Percentiles rank a stretch among this genome's conserved stretches.
Evolutionary conservation across 2,888 invertebrate genomes (phyloP).

Genomic region (Leptothorax acervorum): DNA sequence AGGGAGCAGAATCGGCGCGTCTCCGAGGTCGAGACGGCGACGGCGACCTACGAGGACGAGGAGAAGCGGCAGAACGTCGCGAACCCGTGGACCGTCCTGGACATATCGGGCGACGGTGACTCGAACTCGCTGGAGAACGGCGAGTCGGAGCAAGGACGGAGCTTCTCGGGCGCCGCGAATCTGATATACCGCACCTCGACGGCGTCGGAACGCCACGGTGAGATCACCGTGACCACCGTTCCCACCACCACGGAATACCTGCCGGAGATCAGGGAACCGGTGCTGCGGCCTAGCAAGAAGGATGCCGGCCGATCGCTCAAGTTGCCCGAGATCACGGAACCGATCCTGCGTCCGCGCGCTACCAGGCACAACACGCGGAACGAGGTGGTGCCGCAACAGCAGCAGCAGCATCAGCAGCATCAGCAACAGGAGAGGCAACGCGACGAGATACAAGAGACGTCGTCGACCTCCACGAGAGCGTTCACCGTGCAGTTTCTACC

Average conservation of each 20-base stretch:
- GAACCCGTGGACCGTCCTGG: slow-evolving; percentile 81
- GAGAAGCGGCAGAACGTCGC: slow-evolving; percentile 60
- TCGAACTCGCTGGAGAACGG: slow-evolving; percentile 82
- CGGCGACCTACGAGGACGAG: slow-evolving; percentile 50
- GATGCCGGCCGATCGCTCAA: slow-evolving; percentile 82
- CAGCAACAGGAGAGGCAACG: slow-evolving; percentile 65
- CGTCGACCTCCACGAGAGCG: slow-evolving; percentile 79
- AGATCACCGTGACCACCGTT: slow-evolving; percentile 16
- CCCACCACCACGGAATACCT: slow-evolving; percentile 72
- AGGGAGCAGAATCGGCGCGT: slow-evolving; percentile 79
- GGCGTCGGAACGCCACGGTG: slow-evolving; percentile 8
- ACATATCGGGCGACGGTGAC: slow-evolving; percentile 80
- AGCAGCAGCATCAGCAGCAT: neutral
- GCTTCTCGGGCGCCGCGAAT: slow-evolving; percentile 77
- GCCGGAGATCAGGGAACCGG: slow-evolving; percentile 91
- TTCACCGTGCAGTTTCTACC: slow-evolving; percentile 93
- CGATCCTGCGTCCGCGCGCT: slow-evolving; percentile 87
- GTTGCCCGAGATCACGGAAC: slow-evolving; percentile 89
- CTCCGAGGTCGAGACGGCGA: slow-evolving; percentile 58
- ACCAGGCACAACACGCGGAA: slow-evolving; percentile 78
- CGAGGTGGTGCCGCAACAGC: slow-evolving; percentile 31
- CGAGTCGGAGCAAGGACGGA: slow-evolving; percentile 80
- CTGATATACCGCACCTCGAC: slow-evolving; percentile 64
- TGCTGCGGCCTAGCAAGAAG: slow-evolving; percentile 87
- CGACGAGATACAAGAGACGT: slow-evolving; percentile 82